Percentiles rank a stretch among this genome's conserved stretches.
Conservation (phyloP, 2,113 vertebrate genomes). For the Sapajus apella region DNA sequence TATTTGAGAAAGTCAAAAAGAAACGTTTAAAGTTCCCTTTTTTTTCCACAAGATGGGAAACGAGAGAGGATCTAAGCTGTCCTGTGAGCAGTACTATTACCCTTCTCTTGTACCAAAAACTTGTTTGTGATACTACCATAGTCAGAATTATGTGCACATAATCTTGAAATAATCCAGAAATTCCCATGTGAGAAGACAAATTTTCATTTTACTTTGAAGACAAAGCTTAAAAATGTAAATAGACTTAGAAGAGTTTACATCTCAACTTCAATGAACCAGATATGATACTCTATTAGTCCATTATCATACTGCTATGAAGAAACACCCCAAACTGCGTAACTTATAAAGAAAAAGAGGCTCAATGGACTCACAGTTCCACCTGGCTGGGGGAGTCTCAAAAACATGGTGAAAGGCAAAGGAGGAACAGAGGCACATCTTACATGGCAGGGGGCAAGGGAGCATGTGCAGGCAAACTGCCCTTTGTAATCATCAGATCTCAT, state of each 20-base stretch:
- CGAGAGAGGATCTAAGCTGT: neutral
- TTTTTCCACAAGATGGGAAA: neutral
- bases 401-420: too few relatives aligned
- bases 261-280: neutral
- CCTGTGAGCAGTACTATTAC: too few relatives aligned
- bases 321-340: too few relatives aligned
- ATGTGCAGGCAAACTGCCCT: too few relatives aligned
- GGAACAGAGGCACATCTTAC: too few relatives aligned
- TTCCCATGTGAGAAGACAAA: neutral
- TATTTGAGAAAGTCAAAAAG: constrained; percentile 21
- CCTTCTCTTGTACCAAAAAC: neutral
- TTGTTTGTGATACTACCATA: neutral
- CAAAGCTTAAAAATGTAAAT: neutral
- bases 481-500: too few relatives aligned
- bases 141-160: neutral
- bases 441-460: too few relatives aligned
- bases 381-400: too few relatives aligned
- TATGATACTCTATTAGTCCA: neutral
- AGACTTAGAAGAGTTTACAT: neutral
- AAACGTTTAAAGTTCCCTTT: neutral
- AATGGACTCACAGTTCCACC: too few relatives aligned
- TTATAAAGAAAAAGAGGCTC: too few relatives aligned
- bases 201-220: neutral
- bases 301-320: too few relatives aligned
- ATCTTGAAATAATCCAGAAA: neutral